Evolutionary conservation across 2,113 vertebrate species (phyloP).

Genomic region (Tringa solitaria): DNA sequence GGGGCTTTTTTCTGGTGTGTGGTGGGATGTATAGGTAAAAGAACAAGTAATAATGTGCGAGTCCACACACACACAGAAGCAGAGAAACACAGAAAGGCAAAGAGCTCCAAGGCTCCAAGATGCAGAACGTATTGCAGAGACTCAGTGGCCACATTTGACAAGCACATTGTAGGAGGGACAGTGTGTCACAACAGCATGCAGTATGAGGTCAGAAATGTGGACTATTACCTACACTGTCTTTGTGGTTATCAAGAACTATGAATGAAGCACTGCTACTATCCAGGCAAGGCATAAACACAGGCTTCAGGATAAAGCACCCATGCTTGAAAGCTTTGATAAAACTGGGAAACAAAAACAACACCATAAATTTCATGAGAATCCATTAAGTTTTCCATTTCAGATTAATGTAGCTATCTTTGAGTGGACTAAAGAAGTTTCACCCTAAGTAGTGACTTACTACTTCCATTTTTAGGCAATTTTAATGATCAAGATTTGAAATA

Average conservation of each 20-base stretch:
- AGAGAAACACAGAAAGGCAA: neutral
- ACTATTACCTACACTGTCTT: neutral
- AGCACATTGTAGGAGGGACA: accelerated
- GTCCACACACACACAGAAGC: neutral
- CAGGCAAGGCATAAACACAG: neutral
- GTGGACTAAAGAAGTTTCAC: neutral
- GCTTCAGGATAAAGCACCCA: neutral
- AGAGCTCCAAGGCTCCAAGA: neutral
- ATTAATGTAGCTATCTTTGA: neutral
- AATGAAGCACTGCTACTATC: neutral
- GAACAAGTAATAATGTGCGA: accelerated
- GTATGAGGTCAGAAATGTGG: neutral
- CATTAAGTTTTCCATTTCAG: neutral
- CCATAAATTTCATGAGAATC: neutral
- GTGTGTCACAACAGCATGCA: neutral
- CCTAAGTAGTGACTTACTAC: neutral
- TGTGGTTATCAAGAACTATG: neutral
- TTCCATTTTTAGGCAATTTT: neutral
- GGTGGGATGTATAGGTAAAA: neutral
- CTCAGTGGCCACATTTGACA: neutral
- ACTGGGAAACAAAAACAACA: neutral
- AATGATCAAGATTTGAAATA: neutral
- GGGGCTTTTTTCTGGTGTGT: neutral
- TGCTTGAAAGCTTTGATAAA: neutral
- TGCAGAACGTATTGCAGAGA: neutral